Evolutionary conservation across 2,797 vertebrate genomes (phyloP).

Genomic region (Nasua narica): DNA sequence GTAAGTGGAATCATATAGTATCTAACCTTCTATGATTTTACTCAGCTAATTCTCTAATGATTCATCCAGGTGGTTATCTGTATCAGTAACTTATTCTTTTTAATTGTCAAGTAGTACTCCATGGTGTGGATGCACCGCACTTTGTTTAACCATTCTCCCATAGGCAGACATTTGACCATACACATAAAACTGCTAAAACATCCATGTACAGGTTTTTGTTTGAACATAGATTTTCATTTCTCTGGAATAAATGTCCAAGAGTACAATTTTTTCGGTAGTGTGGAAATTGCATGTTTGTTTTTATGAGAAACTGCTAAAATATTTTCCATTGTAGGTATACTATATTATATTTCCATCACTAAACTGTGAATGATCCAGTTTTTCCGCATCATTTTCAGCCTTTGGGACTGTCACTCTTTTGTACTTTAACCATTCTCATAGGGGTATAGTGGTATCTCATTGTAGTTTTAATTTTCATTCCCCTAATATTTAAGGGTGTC

Average conservation of each 20-base stretch:
- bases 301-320: background rate
- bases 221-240: background rate
- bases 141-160: background rate
- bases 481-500: background rate
- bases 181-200: background rate
- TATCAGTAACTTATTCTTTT: background rate
- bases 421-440: background rate
- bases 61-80: background rate
- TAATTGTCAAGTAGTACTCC: background rate
- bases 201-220: background rate
- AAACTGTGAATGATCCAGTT: background rate
- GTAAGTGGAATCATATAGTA: background rate
- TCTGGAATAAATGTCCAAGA: background rate
- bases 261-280: background rate
- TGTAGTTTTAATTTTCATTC: background rate
- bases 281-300: background rate
- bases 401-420: background rate
- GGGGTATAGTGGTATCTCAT: background rate
- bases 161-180: background rate
- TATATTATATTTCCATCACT: background rate
- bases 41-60: background rate
- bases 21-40: background rate
- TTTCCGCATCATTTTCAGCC: background rate
- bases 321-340: background rate
- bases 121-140: background rate